Conservation (phyloP, 1,140 invertebrate genomes). For the Ostrea edulis region DNA sequence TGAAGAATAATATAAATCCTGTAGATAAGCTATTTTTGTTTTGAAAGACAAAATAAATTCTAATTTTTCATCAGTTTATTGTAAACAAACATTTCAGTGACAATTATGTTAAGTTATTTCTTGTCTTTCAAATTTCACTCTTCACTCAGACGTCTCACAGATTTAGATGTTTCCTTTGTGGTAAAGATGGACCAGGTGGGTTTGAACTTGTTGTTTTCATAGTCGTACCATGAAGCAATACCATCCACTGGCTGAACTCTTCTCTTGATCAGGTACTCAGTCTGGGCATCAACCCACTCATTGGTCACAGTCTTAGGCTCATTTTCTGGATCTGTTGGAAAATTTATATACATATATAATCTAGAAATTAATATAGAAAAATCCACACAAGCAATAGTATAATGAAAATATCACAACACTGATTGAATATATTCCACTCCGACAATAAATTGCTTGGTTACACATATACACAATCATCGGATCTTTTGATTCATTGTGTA, state of each 20-base stretch:
- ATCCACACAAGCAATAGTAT: too few species aligned
- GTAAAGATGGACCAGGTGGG: slow-evolving; percentile 21
- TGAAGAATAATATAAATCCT: too few species aligned
- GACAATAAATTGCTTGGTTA: too few species aligned
- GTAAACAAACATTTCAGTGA: slow-evolving; percentile 4
- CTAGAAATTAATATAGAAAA: too few species aligned
- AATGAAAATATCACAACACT: too few species aligned
- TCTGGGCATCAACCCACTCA: slow-evolving; percentile 32
- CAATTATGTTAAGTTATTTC: not conserved
- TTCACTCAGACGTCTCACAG: slow-evolving; percentile 13
- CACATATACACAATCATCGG: too few species aligned
- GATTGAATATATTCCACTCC: too few species aligned
- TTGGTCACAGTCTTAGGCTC: not conserved
- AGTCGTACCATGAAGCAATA: slow-evolving; percentile 30
- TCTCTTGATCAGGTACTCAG: not conserved
- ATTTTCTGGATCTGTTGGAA: not conserved
- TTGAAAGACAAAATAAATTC: too few species aligned
- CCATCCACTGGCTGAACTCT: slow-evolving; percentile 1
- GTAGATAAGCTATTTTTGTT: too few species aligned
- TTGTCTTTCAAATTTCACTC: not conserved
- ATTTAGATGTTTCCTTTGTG: not conserved
- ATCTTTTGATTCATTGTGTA: too few species aligned
- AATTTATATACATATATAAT: not conserved
- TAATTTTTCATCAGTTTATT: slow-evolving; percentile 29
- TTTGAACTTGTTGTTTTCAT: slow-evolving; percentile 38